A percentile compares a stretch with the other conserved stretches of the same genome.
Evolutionary conservation across 1,140 invertebrate genomes (phyloP).

Genomic region (Zeugodacus cucurbitae): DNA sequence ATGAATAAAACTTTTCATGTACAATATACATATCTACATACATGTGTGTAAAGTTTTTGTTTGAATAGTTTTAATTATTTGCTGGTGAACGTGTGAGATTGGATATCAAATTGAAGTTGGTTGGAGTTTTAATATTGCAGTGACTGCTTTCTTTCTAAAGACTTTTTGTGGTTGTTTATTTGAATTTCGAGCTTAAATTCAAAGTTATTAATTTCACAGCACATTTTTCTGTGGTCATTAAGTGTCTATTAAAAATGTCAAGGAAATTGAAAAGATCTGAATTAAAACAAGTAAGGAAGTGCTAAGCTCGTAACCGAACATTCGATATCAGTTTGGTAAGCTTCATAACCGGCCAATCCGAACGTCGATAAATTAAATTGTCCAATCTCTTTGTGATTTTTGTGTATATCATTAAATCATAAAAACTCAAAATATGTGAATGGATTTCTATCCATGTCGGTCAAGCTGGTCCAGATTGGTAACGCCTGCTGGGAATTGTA

Average conservation of each 20-base stretch:
- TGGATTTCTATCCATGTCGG: conserved; percentile 89
- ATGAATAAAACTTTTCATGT: not conserved
- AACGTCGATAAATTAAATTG: conserved; percentile 36
- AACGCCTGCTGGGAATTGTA: conserved; percentile 90
- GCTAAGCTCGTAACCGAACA: too few relatives aligned
- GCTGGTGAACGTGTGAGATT: not conserved
- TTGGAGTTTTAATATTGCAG: too few relatives aligned
- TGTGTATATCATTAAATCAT: conserved; percentile 43
- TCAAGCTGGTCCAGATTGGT: conserved; percentile 91
- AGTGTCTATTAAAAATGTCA: too few relatives aligned
- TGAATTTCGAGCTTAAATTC: too few relatives aligned
- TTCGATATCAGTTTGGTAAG: conserved; percentile 48
- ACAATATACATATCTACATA: not conserved
- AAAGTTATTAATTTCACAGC: too few relatives aligned
- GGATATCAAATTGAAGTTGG: too few relatives aligned
- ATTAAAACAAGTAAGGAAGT: too few relatives aligned
- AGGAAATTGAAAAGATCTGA: too few relatives aligned
- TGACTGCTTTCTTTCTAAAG: too few relatives aligned
- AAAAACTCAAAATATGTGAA: conserved; percentile 71
- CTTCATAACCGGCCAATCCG: conserved; percentile 46
- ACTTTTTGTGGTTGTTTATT: too few relatives aligned
- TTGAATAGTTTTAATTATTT: not conserved
- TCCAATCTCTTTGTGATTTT: conserved; percentile 37
- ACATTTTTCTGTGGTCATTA: too few relatives aligned
- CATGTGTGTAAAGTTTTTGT: too few relatives aligned